Evolutionary conservation across 2,797 vertebrate genomes (phyloP).

Genomic region (Chiropotes sagulatus): DNA sequence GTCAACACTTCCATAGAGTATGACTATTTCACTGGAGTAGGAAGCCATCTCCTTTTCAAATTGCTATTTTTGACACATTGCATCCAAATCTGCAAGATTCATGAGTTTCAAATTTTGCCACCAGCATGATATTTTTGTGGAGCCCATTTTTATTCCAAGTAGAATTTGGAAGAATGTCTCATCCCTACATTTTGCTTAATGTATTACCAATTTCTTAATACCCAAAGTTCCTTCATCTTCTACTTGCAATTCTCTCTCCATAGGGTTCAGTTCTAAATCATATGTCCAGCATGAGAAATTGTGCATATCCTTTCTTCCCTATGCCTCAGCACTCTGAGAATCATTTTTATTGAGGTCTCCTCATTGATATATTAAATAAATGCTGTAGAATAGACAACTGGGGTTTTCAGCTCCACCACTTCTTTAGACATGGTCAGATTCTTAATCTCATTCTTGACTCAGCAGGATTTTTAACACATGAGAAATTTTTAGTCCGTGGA

Average conservation of each 20-base stretch:
- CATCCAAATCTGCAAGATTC: not conserved
- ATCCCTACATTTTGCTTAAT: not conserved
- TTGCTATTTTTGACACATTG: not conserved
- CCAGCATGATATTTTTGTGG: not conserved
- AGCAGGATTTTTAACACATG: not conserved
- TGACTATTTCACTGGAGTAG: not conserved
- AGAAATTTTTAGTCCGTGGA: not conserved
- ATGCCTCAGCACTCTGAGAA: not conserved
- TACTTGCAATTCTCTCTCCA: not conserved
- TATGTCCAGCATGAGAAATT: not conserved
- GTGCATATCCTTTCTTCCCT: not conserved
- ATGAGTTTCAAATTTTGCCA: not conserved
- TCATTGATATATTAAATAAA: not conserved
- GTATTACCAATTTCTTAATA: not conserved
- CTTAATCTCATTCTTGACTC: constrained; percentile 7
- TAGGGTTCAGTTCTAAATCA: not conserved
- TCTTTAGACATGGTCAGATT: not conserved
- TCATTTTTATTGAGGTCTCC: not conserved
- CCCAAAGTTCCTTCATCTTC: not conserved
- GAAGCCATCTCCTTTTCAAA: not conserved
- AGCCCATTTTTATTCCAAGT: not conserved
- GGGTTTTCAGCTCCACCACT: not conserved
- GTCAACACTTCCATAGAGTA: not conserved
- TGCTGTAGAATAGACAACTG: not conserved
- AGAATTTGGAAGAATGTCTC: not conserved